A percentile compares a stretch with the other conserved stretches of the same genome.
Evolutionary conservation across 2,797 vertebrate species (phyloP).

Genomic region (Aphelocoma californica): DNA sequence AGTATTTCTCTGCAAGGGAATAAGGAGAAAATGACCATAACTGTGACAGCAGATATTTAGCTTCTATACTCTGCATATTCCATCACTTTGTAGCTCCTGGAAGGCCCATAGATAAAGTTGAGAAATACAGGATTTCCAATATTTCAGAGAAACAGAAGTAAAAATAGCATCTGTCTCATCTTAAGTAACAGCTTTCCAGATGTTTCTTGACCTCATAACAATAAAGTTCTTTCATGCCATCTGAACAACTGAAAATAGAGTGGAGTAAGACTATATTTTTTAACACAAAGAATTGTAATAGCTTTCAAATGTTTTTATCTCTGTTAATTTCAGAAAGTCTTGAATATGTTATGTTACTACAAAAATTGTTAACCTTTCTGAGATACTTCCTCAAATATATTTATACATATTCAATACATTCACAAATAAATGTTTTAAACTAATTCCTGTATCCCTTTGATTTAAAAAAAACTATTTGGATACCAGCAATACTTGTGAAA

Average conservation of each 20-base stretch:
- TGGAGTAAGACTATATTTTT: background rate
- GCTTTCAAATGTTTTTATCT: background rate
- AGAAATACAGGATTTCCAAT: background rate
- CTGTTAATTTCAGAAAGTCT: background rate
- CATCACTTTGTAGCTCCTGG: background rate
- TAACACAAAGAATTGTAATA: background rate
- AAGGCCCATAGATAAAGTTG: background rate
- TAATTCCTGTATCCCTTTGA: background rate
- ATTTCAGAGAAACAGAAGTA: background rate
- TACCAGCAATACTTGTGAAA: background rate
- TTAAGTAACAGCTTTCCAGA: background rate
- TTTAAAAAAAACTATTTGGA: background rate
- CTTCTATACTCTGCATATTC: background rate
- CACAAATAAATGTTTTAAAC: background rate
- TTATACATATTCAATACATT: accelerated
- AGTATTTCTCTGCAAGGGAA: background rate
- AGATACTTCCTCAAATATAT: background rate
- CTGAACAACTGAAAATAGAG: background rate
- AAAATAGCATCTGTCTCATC: background rate
- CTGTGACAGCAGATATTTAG: background rate
- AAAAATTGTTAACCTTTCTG: background rate
- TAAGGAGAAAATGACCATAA: background rate
- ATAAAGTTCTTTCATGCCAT: background rate
- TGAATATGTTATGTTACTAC: background rate
- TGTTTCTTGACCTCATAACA: background rate